These are phyloP conservation scores for Oreocharis arfaki DNA, from an alignment of 2,113 vertebrate genomes.

Conservation along the genomic window DNA sequence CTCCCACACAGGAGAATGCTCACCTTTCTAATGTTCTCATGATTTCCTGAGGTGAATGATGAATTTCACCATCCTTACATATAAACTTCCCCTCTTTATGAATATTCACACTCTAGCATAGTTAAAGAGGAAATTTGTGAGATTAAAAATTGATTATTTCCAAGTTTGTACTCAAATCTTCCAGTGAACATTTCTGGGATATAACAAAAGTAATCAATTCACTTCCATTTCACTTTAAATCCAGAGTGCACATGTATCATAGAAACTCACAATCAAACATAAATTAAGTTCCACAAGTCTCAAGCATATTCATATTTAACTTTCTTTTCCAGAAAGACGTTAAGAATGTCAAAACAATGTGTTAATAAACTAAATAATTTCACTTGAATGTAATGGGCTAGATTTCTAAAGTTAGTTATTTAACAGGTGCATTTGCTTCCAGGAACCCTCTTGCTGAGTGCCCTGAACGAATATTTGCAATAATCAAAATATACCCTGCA, in stretches of 20 bases:
- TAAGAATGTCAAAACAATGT: neutral
- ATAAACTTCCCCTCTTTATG: neutral
- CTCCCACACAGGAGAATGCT: neutral
- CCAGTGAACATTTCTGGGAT: neutral
- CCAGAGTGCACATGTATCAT: rapidly evolving
- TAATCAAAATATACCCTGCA: neutral
- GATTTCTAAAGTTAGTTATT: neutral
- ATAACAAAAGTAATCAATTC: neutral
- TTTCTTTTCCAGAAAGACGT: neutral
- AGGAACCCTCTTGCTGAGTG: neutral
- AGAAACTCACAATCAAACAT: neutral
- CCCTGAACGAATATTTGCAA: neutral
- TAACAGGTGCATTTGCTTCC: neutral
- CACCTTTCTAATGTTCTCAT: neutral
- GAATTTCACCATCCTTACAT: neutral
- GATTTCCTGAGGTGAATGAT: neutral
- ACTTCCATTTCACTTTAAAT: neutral
- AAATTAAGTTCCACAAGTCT: neutral
- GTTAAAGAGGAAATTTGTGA: neutral
- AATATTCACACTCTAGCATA: neutral
- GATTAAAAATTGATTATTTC: neutral
- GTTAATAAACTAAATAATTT: neutral
- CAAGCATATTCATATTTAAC: neutral
- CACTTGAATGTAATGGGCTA: neutral
- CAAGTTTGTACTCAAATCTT: neutral